Conservation (phyloP, 2,888 invertebrate species). For the Drosophila monieri region DNA sequence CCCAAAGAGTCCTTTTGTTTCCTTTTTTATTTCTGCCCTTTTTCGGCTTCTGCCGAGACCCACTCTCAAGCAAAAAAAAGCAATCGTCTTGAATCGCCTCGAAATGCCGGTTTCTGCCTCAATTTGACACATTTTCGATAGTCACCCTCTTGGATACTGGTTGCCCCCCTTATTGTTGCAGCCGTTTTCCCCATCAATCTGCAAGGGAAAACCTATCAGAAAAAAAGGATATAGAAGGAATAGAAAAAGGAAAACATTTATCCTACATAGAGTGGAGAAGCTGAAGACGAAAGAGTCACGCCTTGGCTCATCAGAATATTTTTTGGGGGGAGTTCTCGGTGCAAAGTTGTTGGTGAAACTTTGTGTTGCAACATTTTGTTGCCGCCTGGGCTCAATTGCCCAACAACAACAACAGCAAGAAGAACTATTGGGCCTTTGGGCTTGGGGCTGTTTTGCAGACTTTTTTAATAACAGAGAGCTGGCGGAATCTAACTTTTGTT, state of each 20-base stretch:
- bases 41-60: conserved; percentile 1
- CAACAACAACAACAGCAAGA: conserved; percentile 22
- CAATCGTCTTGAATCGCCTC: conserved; percentile 28
- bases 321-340: conserved; percentile 3
- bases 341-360: conserved; percentile 11
- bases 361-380: conserved; percentile 46
- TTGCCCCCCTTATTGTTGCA: conserved; percentile 6
- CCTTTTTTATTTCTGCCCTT: conserved; percentile 1
- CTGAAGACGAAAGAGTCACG: conserved; percentile 30
- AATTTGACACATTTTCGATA: conserved; percentile 68
- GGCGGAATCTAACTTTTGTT: conserved; percentile 33
- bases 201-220: conserved; percentile 14
- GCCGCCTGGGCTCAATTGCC: conserved; percentile 48
- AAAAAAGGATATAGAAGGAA: not conserved
- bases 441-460: not conserved
- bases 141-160: conserved; percentile 11
- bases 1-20: conserved; percentile 16
- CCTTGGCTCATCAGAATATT: conserved; percentile 20
- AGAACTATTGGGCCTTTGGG: not conserved
- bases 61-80: conserved; percentile 23
- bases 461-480: conserved; percentile 29
- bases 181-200: conserved; percentile 39
- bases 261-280: conserved; percentile 11
- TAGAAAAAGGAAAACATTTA: conserved; percentile 14
- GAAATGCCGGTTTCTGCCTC: conserved; percentile 27